Evolutionary conservation across 2,888 invertebrate species (phyloP).

Genomic region (Merodon equestris): DNA sequence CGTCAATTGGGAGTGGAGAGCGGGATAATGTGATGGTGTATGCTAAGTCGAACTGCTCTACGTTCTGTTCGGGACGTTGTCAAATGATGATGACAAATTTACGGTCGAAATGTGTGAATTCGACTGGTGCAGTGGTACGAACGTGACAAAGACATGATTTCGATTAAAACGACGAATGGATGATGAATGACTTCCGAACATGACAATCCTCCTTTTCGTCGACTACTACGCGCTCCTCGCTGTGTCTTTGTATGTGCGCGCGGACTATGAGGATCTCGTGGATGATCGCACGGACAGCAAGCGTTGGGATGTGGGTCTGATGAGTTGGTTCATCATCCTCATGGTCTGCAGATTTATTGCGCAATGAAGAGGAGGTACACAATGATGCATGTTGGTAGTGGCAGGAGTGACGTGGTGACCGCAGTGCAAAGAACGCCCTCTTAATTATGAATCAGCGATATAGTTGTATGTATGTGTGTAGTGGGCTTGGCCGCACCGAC

Average conservation of each 20-base stretch:
- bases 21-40: constrained; percentile 35
- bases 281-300: constrained; percentile 65
- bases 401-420: constrained; percentile 39
- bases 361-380: constrained; percentile 46
- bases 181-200: constrained; percentile 68
- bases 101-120: constrained; percentile 64
- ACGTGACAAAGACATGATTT: constrained; percentile 56
- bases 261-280: constrained; percentile 50
- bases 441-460: constrained; percentile 62
- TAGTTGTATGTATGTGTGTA: no score
- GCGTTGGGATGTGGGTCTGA: constrained; percentile 39
- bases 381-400: constrained; percentile 32
- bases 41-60: constrained; percentile 22
- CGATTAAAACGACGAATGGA: constrained; percentile 66
- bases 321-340: constrained; percentile 51
- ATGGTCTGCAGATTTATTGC: constrained; percentile 60
- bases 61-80: no score
- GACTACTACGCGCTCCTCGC: no score
- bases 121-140: constrained; percentile 32
- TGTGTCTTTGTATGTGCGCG: constrained; percentile 8
- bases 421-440: constrained; percentile 58
- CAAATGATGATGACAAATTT: constrained; percentile 64
- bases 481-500: neutral
- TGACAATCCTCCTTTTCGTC: constrained; percentile 43
- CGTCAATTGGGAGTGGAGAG: constrained; percentile 36